Base-by-base conservation (phyloP, 1,140 invertebrate species). In the Zaprionus inermis region DNA sequence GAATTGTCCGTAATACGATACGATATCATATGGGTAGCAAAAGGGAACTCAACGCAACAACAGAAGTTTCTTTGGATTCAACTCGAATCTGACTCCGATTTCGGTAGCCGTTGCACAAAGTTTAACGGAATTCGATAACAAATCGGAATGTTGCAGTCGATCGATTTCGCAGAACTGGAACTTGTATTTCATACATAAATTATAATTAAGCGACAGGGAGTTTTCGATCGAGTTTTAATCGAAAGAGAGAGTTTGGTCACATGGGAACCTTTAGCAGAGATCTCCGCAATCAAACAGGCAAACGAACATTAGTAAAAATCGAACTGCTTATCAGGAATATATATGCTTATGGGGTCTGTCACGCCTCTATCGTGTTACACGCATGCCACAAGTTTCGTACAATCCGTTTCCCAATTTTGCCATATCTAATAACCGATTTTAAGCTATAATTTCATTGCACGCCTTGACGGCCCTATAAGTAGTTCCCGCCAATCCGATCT, bases 1-100 rank as follows among this genome's bases (percentile, higher is more conserved):
- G n/a, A 80, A 69, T 38, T 60, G 41, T 66, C 52, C 60, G 83
- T 88, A 82, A 88, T 72, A 76, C 51, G 82, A 88, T 72, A 76
- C 51, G 82, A 85, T 85, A 88, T 79, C 77, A 79, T 79, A 49
- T 49, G 18, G 57, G 55, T 18, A 5, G 49, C 16, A 46, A 9
- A 11, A 20, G 10, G 44, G 16, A 46, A 44, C 38, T 49, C 18
- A 12, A 22, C 44, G 20, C 44, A 41, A 72, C 70, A 74, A 72
- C 70, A 74, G 72, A 64, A 63, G 58, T 63, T 63, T 49, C 57
- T 54, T 72, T 67, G 36, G 20, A 28, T 54, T 51, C 20, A 30
- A 55, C 52, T 44, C 28, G 22, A n/a, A 18, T 49, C 18, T 49
- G 44, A 49, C 44, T 41, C 20, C n/a, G 36, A 63, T 60, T 73